Conservation (phyloP, 1,140 invertebrate species). For the Phocides pigmalion region DNA sequence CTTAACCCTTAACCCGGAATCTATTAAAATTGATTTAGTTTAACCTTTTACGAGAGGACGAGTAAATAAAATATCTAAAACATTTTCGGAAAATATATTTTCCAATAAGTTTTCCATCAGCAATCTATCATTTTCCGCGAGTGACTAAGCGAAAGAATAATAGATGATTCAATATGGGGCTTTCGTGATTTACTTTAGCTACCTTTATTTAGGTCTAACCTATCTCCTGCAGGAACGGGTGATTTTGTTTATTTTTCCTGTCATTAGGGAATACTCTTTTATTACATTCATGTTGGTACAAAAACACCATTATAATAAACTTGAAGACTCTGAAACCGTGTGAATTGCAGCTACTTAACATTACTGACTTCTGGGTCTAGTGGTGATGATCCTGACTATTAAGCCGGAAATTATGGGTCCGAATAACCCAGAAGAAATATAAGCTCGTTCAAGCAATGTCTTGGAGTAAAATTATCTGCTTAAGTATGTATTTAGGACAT, state of each 20-base stretch:
- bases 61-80: conserved; percentile 10
- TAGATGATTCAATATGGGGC: conserved; percentile 24
- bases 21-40: conserved; percentile 1
- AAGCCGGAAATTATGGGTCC: too few species aligned
- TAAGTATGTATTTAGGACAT: too few species aligned
- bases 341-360: too few species aligned
- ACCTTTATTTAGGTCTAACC: conserved; percentile 23
- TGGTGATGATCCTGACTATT: too few species aligned
- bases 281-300: too few species aligned
- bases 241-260: not conserved
- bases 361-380: too few species aligned
- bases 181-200: conserved; percentile 25
- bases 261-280: not conserved
- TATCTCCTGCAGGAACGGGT: not conserved
- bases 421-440: too few species aligned
- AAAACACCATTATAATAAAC: too few species aligned
- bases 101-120: conserved; percentile 29
- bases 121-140: conserved; percentile 21
- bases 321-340: too few species aligned
- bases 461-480: too few species aligned
- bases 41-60: conserved; percentile 12
- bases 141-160: conserved; percentile 23
- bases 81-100: conserved; percentile 20
- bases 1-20: not conserved
- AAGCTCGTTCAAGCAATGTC: too few species aligned